A percentile compares a stretch with the other conserved stretches of the same genome.
Evolutionary conservation across 2,113 vertebrate species (phyloP).

Genomic region (Heliornis fulica): DNA sequence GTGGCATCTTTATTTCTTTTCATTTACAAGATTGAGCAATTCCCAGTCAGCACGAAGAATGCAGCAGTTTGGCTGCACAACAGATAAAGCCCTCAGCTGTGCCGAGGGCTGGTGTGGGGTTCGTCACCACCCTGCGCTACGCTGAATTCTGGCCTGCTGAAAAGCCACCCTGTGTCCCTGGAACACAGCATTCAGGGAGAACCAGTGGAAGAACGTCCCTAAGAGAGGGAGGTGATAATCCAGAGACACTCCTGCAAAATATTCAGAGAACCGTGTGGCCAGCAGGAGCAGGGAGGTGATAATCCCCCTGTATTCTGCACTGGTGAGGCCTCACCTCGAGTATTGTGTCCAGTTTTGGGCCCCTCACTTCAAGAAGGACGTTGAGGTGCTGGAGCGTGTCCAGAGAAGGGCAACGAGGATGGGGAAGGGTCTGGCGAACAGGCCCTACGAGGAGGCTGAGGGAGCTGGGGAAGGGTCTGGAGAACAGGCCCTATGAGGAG

Average conservation of each 20-base stretch:
- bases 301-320: too few species aligned
- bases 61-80: background rate
- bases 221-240: background rate
- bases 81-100: fast-evolving
- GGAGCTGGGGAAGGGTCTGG: too few species aligned
- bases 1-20: background rate
- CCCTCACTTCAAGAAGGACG: too few species aligned
- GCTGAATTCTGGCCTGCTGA: background rate
- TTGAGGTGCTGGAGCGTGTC: too few species aligned
- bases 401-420: too few species aligned
- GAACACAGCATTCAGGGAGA: background rate
- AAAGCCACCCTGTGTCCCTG: background rate
- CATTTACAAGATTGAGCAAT: background rate
- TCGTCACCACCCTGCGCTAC: background rate
- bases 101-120: background rate
- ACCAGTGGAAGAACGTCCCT: background rate
- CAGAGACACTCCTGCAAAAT: background rate
- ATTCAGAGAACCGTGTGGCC: too few species aligned
- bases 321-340: too few species aligned
- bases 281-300: too few species aligned
- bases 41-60: background rate
- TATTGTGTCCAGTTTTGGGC: too few species aligned
- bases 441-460: too few species aligned
- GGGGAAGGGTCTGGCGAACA: too few species aligned
- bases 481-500: too few species aligned